Conservation (phyloP, 1,140 invertebrate genomes). For the Samia ricini region DNA sequence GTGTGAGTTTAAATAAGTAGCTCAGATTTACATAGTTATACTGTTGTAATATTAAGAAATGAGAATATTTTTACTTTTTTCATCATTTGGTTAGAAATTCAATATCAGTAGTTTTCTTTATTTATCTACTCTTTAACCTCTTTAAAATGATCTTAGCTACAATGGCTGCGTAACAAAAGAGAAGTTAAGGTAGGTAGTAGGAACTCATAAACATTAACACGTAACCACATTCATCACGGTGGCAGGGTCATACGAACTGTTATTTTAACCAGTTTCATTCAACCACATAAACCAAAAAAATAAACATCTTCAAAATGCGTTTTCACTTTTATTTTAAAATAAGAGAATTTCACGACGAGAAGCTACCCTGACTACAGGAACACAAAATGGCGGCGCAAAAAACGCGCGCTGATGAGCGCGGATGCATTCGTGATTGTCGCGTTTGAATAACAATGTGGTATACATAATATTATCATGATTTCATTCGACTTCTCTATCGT, state of each 20-base stretch:
- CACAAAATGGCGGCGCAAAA: constrained; percentile 52
- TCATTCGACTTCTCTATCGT: constrained; percentile 2
- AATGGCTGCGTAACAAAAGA: constrained; percentile 11
- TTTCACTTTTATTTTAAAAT: constrained; percentile 66
- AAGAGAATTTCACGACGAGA: constrained; percentile 41
- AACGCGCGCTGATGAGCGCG: constrained; percentile 41
- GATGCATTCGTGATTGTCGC: constrained; percentile 42
- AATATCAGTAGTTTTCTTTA: not conserved
- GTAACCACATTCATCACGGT: constrained; percentile 14
- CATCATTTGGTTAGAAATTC: not conserved
- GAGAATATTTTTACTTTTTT: not conserved
- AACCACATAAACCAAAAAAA: not conserved
- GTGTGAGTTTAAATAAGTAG: too few species aligned
- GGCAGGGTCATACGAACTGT: constrained; percentile 21
- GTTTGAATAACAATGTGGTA: constrained; percentile 45
- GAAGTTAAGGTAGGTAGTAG: constrained; percentile 16
- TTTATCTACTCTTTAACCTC: not conserved
- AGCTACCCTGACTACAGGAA: constrained; percentile 34
- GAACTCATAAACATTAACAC: constrained; percentile 15
- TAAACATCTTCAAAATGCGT: constrained; percentile 20
- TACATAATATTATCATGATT: constrained; percentile 29
- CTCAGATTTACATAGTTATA: too few species aligned
- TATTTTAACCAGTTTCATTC: constrained; percentile 12
- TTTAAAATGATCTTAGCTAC: not conserved
- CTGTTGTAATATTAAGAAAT: not conserved